These are phyloP conservation scores for Heliothis subflexa DNA, from an alignment of 1,140 invertebrate genomes.

Conservation along the genomic window DNA sequence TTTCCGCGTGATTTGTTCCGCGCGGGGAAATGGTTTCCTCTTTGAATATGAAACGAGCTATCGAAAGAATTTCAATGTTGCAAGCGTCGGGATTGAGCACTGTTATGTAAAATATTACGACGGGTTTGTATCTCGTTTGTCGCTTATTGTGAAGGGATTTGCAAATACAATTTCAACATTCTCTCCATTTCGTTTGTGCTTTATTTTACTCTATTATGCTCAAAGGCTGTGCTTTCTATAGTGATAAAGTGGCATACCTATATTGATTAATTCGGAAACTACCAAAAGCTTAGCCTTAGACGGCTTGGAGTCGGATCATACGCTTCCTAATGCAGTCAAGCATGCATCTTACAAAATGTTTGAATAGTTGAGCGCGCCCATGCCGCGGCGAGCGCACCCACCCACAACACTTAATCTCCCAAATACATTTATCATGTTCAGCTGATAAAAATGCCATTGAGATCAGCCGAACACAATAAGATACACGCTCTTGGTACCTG, in stretches of 20 bases:
- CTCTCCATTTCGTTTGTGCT: not conserved
- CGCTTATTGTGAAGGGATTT: constrained; percentile 55
- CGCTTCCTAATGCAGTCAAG: not conserved
- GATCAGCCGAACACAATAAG: constrained; percentile 79
- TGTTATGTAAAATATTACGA: constrained; percentile 74
- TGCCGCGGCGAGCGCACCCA: constrained; percentile 59
- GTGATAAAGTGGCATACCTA: not conserved
- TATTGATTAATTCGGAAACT: not conserved
- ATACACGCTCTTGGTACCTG: constrained; percentile 78
- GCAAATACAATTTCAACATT: constrained; percentile 1
- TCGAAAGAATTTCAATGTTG: constrained; percentile 53
- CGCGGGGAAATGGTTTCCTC: constrained; percentile 56
- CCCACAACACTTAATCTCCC: constrained; percentile 75
- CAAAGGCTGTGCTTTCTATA: too few relatives aligned
- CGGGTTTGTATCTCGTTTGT: constrained; percentile 60
- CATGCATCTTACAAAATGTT: constrained; percentile 1
- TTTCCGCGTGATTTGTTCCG: constrained; percentile 58
- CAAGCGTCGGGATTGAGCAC: constrained; percentile 60
- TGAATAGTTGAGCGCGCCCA: constrained; percentile 35
- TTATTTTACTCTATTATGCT: not conserved
- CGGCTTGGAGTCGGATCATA: not conserved
- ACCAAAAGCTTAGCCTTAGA: not conserved
- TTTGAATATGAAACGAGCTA: constrained; percentile 66
- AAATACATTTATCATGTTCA: constrained; percentile 85
- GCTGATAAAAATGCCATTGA: constrained; percentile 83